These are phyloP conservation scores for Clinocottus analis DNA, from an alignment of 2,113 vertebrate species.

Conservation along the genomic window DNA sequence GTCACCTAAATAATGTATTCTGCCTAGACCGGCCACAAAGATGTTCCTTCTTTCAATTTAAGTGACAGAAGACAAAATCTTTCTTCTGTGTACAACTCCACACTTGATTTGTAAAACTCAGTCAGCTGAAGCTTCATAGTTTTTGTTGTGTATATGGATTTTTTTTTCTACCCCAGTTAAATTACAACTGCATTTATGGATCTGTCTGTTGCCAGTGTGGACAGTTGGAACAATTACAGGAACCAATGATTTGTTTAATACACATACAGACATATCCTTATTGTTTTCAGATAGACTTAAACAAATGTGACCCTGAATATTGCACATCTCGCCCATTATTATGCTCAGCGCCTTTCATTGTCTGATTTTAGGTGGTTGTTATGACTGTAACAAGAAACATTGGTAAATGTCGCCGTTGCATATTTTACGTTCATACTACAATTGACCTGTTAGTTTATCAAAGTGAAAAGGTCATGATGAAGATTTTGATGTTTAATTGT, in stretches of 20 bases:
- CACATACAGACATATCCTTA: background rate
- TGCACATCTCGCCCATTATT: background rate
- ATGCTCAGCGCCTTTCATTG: slow-evolving; percentile 17
- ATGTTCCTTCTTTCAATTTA: background rate
- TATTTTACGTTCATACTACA: slow-evolving; percentile 3
- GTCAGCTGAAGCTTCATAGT: background rate
- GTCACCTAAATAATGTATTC: background rate
- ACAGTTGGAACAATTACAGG: background rate
- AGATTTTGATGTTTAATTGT: slow-evolving; percentile 1
- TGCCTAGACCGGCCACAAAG: background rate
- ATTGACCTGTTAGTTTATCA: background rate
- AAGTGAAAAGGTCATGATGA: slow-evolving; percentile 14
- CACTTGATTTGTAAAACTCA: background rate
- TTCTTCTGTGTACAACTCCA: background rate
- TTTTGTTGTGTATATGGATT: background rate
- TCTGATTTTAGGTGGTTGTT: slow-evolving; percentile 22
- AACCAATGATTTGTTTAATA: background rate
- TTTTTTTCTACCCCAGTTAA: background rate
- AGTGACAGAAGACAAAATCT: background rate
- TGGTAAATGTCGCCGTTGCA: background rate
- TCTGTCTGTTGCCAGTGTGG: background rate
- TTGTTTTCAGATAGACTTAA: background rate
- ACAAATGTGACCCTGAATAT: slow-evolving; percentile 2
- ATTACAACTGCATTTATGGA: background rate
- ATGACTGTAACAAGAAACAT: slow-evolving; percentile 20